Evolutionary conservation across 2,113 vertebrate species (phyloP).

Genomic region (Colius striatus): DNA sequence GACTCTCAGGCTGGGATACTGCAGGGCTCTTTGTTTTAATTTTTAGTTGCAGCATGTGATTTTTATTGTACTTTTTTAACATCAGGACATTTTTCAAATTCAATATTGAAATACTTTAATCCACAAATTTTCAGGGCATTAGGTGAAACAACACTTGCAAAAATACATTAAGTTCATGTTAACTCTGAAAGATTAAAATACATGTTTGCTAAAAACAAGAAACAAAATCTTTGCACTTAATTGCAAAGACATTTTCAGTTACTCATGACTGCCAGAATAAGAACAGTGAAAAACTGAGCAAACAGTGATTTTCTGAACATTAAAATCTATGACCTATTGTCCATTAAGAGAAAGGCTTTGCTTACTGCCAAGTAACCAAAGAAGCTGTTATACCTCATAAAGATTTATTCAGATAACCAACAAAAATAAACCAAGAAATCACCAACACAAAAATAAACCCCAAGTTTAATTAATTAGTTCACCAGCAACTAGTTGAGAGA

Average conservation of each 20-base stretch:
- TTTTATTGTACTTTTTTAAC: background rate
- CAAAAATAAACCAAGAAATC: conserved; percentile 1
- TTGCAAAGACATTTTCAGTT: background rate
- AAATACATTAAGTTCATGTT: background rate
- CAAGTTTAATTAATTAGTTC: background rate
- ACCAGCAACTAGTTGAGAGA: background rate
- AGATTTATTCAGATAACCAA: background rate
- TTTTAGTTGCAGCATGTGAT: background rate
- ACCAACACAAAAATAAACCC: background rate
- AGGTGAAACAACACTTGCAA: background rate
- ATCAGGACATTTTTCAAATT: background rate
- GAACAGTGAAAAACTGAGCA: background rate
- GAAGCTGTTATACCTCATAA: background rate
- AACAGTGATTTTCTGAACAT: background rate
- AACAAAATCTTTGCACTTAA: background rate
- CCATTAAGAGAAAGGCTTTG: background rate
- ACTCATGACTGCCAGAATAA: background rate
- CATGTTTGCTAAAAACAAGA: background rate
- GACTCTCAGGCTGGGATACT: background rate
- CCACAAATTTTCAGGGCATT: background rate
- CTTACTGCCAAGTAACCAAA: background rate
- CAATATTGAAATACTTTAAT: background rate
- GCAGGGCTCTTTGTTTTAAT: background rate
- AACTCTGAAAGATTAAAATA: background rate
- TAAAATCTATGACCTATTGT: background rate